These are phyloP conservation scores for Melanogrammus aeglefinus DNA, from an alignment of 2,797 vertebrate species.

Conservation along the genomic window DNA sequence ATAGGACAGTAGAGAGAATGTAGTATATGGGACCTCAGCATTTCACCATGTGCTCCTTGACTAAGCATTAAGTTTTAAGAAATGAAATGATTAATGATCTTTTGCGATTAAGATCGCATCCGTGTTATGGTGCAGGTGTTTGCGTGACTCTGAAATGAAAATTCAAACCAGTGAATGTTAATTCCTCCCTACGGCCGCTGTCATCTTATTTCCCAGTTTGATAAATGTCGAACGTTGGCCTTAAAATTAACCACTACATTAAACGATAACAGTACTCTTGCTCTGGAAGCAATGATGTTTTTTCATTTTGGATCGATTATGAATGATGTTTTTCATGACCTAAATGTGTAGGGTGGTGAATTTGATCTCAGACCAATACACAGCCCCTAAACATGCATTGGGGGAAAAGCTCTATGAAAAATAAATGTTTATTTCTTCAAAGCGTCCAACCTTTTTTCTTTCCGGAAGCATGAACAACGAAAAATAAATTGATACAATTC, in stretches of 20 bases:
- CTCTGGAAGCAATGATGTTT: constrained; percentile 25
- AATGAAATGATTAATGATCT: background rate
- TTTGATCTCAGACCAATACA: constrained; percentile 19
- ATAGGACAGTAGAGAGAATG: constrained; percentile 57
- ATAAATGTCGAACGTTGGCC: no score
- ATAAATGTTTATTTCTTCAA: constrained; percentile 72
- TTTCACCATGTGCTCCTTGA: constrained; percentile 39
- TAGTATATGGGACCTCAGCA: constrained; percentile 42
- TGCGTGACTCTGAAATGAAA: background rate
- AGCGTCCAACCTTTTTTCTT: constrained; percentile 7
- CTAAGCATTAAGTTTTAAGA: background rate
- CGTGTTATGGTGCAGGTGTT: background rate
- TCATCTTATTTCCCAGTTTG: background rate
- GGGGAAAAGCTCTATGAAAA: constrained; percentile 42
- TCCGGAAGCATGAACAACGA: background rate
- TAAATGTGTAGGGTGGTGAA: constrained; percentile 15
- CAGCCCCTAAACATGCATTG: background rate
- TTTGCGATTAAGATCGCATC: background rate
- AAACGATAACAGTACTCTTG: no score
- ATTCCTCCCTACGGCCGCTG: background rate
- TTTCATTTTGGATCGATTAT: constrained; percentile 37
- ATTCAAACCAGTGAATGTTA: background rate
- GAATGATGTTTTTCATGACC: constrained; percentile 17
- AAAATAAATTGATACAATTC: background rate
- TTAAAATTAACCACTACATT: background rate